Base-by-base conservation (phyloP, 1,140 invertebrate species). In the Venturia canescens region DNA sequence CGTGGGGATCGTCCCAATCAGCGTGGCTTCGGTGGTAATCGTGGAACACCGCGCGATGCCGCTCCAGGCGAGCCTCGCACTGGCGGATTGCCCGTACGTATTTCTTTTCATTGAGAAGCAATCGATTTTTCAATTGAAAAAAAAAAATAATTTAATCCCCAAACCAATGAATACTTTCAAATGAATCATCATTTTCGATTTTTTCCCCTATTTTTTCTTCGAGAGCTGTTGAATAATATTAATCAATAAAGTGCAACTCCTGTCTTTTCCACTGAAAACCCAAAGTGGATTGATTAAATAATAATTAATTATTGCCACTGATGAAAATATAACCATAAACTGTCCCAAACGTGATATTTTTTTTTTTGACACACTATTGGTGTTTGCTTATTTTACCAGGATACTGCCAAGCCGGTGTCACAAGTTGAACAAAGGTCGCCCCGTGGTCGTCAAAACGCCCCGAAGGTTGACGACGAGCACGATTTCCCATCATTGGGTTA, bases 381-480 rank as follows among this genome's bases (percentile, higher is more conserved):
- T 44, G 38, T 44, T 44, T 3, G 7, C 13, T 44, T 4, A 34
- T 83, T 80, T 31, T 50, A 38, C 15, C 15, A 84, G 83, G 82
- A 83, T n/a, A 72, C 66, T 26, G 38, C 53, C 29, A 81, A 81
- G 75, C 69, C 87, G 80, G 50, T 82, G 27, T 77, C 84, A 5
- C 83, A 84, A 53, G 67, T 82, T 3, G 90, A 92, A 74, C 91
- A 92, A 72, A 91, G 89, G 80, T 91, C 91, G 26, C 91, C 91
- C 38, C 90, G 91, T 80, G 89, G 90, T 79, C 91, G 93, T 85
- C 94, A 94, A 83, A 92, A 95, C 82, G 97, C 97, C 88, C 98
- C 98, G 26, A 98, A 98, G 91, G 97, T 99, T 72, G 97, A 98
- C 90, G 97, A 99, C 92, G 97, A 97, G 93, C 95, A 96, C 88